Percentiles rank a stretch among this genome's conserved stretches.
Evolutionary conservation across 2,113 vertebrate species (phyloP).

Genomic region (Colaptes auratus): DNA sequence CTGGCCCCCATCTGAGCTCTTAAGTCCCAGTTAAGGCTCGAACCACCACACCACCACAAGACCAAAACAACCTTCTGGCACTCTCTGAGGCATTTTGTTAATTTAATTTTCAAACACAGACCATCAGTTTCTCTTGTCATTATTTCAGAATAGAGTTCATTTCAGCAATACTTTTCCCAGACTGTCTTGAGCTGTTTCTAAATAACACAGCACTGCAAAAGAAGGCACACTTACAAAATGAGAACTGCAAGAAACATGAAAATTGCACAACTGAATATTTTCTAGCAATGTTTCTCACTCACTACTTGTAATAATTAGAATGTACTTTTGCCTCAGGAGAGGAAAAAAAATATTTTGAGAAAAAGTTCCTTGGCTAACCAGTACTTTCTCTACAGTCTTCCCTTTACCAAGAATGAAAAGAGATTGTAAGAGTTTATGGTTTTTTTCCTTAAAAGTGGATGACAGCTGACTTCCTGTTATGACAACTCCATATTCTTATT

Average conservation of each 20-base stretch:
- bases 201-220: neutral
- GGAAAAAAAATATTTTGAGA: conserved; percentile 5
- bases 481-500: neutral
- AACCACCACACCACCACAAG: too few species aligned
- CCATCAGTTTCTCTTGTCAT: neutral
- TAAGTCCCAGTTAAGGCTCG: too few species aligned
- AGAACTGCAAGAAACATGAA: neutral
- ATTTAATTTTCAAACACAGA: neutral
- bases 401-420: neutral
- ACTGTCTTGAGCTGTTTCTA: neutral
- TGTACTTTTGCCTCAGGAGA: neutral
- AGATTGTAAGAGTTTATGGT: neutral
- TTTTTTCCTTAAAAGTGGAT: neutral
- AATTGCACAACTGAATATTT: neutral
- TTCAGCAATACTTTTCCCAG: neutral
- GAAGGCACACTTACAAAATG: neutral
- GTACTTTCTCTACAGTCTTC: neutral
- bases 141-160: neutral
- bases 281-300: neutral
- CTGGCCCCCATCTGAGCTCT: too few species aligned
- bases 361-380: neutral
- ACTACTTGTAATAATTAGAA: neutral
- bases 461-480: neutral
- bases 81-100: neutral
- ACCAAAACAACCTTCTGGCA: neutral